Conservation (phyloP, 2,888 invertebrate species). For the Scaptodrosophila latifasciaeformis region DNA sequence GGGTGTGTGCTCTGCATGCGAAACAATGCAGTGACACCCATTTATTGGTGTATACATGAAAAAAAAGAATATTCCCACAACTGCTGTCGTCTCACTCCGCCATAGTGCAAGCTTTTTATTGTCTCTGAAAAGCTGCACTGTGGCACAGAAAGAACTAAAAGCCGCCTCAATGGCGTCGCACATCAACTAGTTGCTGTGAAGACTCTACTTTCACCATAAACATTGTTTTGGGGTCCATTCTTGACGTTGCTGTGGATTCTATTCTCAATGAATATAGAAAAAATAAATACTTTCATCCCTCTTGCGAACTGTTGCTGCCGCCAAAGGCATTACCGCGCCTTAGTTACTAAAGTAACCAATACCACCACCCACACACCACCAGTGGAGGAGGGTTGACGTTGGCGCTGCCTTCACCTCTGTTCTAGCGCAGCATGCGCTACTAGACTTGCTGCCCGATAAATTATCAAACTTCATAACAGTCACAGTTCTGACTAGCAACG, state of each 20-base stretch:
- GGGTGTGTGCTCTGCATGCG: not conserved
- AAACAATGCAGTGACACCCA: too few relatives aligned
- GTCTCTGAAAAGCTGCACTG: too few relatives aligned
- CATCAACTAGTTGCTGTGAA: constrained; percentile 3
- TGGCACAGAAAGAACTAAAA: too few relatives aligned
- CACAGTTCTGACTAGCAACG: constrained; percentile 62
- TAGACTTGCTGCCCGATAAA: constrained; percentile 72
- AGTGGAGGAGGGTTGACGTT: constrained; percentile 28
- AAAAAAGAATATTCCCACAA: not conserved
- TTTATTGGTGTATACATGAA: too few relatives aligned
- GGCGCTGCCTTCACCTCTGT: constrained; percentile 21
- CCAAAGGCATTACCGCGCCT: constrained; percentile 53
- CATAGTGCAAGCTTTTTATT: not conserved
- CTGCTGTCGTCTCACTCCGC: not conserved
- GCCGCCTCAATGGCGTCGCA: not conserved
- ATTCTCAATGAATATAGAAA: constrained; percentile 3
- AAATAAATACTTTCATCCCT: constrained; percentile 50
- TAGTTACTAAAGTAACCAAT: constrained; percentile 63
- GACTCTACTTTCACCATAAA: not conserved
- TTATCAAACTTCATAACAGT: constrained; percentile 70
- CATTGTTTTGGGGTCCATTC: too few relatives aligned
- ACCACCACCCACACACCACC: not conserved
- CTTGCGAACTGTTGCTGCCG: constrained; percentile 49
- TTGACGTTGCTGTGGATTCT: too few relatives aligned
- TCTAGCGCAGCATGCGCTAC: constrained; percentile 47